Conservation (phyloP, 2,797 vertebrate species). For the Florisuga fusca region DNA sequence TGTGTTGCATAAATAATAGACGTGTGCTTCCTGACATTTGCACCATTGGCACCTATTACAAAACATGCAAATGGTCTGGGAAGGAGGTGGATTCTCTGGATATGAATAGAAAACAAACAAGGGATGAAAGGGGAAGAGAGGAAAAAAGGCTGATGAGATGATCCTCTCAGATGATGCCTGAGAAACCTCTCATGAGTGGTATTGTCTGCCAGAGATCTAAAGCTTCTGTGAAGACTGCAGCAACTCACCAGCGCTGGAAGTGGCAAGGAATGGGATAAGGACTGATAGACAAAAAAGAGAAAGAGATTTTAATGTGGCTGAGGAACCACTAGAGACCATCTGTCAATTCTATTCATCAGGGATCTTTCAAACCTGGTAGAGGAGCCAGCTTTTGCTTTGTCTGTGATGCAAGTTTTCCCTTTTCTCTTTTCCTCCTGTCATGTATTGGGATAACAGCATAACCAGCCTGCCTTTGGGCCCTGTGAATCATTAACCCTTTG, state of each 20-base stretch:
- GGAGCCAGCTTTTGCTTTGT: neutral
- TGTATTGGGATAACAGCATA: neutral
- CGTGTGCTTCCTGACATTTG: neutral
- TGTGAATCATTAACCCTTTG: neutral
- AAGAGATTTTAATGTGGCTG: neutral
- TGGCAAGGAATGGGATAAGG: neutral
- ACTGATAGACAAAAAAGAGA: neutral
- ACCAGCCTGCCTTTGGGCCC: neutral
- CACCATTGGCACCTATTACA: neutral
- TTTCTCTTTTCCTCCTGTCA: neutral
- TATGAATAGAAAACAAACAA: conserved; percentile 34
- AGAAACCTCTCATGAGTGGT: neutral
- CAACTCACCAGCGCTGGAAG: neutral
- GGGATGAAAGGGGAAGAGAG: neutral
- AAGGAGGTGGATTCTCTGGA: neutral
- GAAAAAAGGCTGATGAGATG: neutral
- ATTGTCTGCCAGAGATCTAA: neutral
- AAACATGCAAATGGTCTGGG: conserved; percentile 43
- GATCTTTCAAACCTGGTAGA: neutral
- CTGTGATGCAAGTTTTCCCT: neutral
- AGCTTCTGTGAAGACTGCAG: neutral
- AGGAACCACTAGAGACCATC: neutral
- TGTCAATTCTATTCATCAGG: neutral
- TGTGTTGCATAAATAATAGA: neutral
- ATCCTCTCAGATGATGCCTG: neutral